phyloP scores from a whole-genome alignment of 2,797 vertebrate species.

The Mus minutoides region DNA sequence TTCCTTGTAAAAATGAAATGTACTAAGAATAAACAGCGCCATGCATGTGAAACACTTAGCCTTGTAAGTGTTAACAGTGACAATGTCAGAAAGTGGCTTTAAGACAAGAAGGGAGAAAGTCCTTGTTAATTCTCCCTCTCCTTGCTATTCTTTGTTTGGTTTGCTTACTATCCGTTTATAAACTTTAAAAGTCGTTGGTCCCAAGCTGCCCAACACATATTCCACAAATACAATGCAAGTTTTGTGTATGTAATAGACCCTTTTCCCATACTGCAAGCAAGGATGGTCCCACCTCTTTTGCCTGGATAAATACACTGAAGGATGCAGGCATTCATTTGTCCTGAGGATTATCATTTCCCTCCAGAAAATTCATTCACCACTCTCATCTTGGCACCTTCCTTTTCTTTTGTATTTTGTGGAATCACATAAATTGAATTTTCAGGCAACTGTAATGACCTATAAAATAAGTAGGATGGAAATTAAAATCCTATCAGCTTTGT shows the following conservation, averaged over 20 bases:
- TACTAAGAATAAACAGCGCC: not conserved
- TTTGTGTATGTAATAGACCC: not conserved
- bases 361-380: not conserved
- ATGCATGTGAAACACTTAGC: not conserved
- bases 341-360: not conserved
- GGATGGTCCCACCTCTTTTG: not conserved
- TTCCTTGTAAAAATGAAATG: not conserved
- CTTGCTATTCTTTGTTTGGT: not conserved
- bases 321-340: not conserved
- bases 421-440: not conserved
- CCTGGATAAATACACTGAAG: not conserved
- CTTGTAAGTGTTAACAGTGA: not conserved
- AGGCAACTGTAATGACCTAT: not conserved
- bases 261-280: not conserved
- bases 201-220: not conserved
- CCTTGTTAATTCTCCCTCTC: not conserved
- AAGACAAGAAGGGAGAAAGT: not conserved
- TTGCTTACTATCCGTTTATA: not conserved
- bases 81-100: not conserved
- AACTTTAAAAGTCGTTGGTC: slow-evolving; percentile 4
- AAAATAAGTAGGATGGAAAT: slow-evolving; percentile 31
- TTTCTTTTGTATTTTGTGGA: slow-evolving; percentile 7
- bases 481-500: not conserved
- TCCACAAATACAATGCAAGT: not conserved
- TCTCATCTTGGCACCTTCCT: not conserved